Percentiles rank a stretch among this genome's conserved stretches.
These are phyloP conservation scores for Donacobius atricapilla DNA, from an alignment of 2,113 vertebrate genomes.

Conservation along the genomic window DNA sequence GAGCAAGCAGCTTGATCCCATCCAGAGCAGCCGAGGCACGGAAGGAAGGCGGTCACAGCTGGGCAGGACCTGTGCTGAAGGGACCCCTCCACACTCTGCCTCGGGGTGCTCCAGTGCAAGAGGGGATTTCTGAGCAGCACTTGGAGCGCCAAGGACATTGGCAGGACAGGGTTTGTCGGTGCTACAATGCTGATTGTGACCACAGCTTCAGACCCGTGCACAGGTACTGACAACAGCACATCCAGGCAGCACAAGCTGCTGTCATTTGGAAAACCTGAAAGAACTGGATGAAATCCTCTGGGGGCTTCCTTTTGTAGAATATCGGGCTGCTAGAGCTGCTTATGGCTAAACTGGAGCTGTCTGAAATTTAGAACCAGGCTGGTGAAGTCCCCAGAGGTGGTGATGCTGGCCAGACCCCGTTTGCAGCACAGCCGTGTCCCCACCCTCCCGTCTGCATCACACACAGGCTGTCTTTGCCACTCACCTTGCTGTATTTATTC, in stretches of 20 bases:
- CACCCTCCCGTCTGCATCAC: neutral
- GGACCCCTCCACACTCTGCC: neutral
- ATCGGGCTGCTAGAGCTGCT: neutral
- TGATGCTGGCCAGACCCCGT: neutral
- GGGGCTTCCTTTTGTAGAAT: neutral
- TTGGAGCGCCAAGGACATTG: neutral
- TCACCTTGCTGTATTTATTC: neutral
- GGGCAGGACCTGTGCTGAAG: neutral
- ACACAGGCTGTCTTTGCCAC: neutral
- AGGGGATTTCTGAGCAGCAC: neutral
- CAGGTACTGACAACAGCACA: rapidly evolving
- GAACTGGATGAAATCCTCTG: neutral
- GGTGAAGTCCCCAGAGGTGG: neutral
- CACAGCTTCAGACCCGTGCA: neutral
- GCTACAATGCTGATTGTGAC: no score
- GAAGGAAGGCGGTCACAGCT: neutral
- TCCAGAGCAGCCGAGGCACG: neutral
- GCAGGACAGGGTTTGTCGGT: neutral
- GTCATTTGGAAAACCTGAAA: neutral
- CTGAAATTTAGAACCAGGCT: neutral
- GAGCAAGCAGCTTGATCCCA: neutral
- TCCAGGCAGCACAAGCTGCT: neutral
- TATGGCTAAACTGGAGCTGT: neutral
- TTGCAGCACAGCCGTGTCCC: no score
- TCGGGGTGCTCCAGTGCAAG: neutral